Base-by-base conservation (phyloP, 1,140 invertebrate species). In the Aleiodes sp. region DNA sequence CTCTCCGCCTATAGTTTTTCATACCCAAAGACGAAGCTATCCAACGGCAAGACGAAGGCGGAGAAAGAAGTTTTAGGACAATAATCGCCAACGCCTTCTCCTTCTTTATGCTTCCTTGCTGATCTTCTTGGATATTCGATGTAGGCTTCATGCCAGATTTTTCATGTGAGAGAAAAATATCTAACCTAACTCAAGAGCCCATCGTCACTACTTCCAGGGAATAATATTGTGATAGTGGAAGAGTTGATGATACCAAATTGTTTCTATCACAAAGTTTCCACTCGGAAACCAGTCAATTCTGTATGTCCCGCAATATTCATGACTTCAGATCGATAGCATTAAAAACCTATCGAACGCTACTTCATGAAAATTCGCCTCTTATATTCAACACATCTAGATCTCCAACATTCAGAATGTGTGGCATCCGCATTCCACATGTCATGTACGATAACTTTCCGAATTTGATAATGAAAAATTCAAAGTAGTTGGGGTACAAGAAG, bases 71-170 rank as follows among this genome's bases (percentile, higher is more conserved):
- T 52, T 52, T 52, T 41, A 28, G 56, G 59, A 28, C 39, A 46
- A 28, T 46, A 16, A 52, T 28, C 57, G 66, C 66, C 66, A 68
- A 68, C 66, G 66, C 66, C 66, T 68, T 68, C 57, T 62, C 62
- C 66, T n/a, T 16, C 28, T 28, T 60, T 16, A 59, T 60, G 6
- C 31, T 31, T 21, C 57, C n/a, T 21, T 31, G 28, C 8, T 61
- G 4, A 28, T 16, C 21, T 41, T 61, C 26, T 43, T 65, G 60
- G 14, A 33, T 19, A 37, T 56, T 43, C 43, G 16, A 10, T 39
- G 26, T 8, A 37, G 21, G 31, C 46, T 24, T 10, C 6, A 21
- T 52, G 46, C 46, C 46, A 52, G 26, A 52, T 24, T 52, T 21
- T 9, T 21, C 46, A 16, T 14, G 6, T 43, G 7, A 43, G n/a